These are phyloP conservation scores for Ophion ventricosus DNA, from an alignment of 2,888 invertebrate genomes.

Conservation along the genomic window DNA sequence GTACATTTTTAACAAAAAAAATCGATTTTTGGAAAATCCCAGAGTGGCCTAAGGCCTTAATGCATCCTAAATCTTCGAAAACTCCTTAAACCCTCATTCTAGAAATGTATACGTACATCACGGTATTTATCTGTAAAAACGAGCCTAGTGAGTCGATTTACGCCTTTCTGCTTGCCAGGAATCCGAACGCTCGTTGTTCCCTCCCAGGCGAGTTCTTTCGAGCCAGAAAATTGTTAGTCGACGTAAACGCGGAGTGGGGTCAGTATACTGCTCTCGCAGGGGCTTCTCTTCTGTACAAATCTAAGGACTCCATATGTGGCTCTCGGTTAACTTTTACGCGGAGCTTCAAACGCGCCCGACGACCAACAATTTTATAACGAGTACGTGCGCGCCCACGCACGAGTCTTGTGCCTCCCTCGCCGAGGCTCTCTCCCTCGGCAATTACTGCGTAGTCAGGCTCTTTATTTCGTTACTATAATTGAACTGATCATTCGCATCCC, in stretches of 20 bases:
- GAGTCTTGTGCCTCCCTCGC: constrained; percentile 3
- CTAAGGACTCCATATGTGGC: constrained; percentile 1
- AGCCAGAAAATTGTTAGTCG: constrained; percentile 52
- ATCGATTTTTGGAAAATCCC: too few species aligned
- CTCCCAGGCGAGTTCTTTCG: constrained; percentile 32
- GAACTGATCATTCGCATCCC: too few species aligned
- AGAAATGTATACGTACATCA: not conserved
- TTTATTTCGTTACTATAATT: too few species aligned
- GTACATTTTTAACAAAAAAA: too few species aligned
- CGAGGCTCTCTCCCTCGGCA: not conserved
- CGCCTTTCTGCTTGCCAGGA: not conserved
- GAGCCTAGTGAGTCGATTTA: not conserved
- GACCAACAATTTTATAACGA: constrained; percentile 54
- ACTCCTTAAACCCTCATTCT: not conserved
- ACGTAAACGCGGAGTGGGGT: constrained; percentile 42
- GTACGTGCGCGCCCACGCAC: constrained; percentile 49
- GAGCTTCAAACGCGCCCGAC: constrained; percentile 52
- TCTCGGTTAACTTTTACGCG: constrained; percentile 43
- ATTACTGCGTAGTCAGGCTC: not conserved
- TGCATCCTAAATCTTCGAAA: too few species aligned
- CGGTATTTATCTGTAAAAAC: not conserved
- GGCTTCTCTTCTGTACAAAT: not conserved
- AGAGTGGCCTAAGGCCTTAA: too few species aligned
- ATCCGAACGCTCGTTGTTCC: constrained; percentile 2
- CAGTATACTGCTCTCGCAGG: constrained; percentile 26